Evolutionary conservation across 2,113 vertebrate genomes (phyloP).

Genomic region (Mirza zaza): DNA sequence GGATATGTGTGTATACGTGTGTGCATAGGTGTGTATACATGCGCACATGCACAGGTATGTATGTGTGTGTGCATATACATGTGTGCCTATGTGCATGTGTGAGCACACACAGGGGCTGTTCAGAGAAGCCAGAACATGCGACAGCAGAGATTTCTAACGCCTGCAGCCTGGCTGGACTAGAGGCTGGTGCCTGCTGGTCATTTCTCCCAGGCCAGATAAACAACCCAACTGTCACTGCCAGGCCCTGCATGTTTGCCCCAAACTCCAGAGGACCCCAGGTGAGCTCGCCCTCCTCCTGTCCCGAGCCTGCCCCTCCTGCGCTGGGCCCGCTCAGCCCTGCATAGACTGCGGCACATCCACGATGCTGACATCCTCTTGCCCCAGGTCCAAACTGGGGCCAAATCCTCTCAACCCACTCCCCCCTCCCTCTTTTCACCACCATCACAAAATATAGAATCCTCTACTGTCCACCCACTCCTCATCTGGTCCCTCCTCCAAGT

Average conservation of each 20-base stretch:
- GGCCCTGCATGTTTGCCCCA: background rate
- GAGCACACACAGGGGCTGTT: background rate
- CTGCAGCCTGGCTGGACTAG: background rate
- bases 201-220: background rate
- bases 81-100: background rate
- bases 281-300: fast-evolving
- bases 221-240: fast-evolving
- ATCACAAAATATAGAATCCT: background rate
- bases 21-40: fast-evolving
- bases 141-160: background rate
- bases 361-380: background rate
- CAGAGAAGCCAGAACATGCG: background rate
- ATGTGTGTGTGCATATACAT: fast-evolving
- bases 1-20: background rate
- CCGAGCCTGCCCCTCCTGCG: background rate
- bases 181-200: fast-evolving
- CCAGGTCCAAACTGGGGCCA: background rate
- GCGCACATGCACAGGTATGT: background rate
- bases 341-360: fast-evolving
- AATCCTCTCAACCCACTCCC: background rate
- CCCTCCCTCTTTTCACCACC: background rate
- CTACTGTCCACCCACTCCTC: fast-evolving
- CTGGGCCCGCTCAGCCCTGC: background rate
- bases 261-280: background rate
- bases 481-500: fast-evolving